These are phyloP conservation scores for Meliscaeva auricollis DNA, from an alignment of 2,888 invertebrate genomes.

Conservation along the genomic window DNA sequence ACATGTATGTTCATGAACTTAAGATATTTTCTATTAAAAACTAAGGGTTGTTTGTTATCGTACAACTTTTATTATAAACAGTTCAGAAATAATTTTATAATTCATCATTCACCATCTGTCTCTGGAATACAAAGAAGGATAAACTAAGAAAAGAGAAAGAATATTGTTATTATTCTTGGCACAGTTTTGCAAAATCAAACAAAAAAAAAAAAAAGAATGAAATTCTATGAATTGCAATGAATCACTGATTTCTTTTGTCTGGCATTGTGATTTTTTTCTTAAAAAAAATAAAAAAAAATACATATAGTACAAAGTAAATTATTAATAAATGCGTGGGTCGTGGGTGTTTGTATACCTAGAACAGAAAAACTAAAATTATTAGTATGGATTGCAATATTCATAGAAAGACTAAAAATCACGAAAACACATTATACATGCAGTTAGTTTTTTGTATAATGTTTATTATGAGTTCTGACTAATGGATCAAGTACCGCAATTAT, in stretches of 20 bases:
- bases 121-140: slow-evolving; percentile 15
- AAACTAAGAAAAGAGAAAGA: slow-evolving; percentile 1
- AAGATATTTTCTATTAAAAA: neutral
- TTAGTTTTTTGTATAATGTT: too few relatives aligned
- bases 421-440: too few relatives aligned
- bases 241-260: slow-evolving; percentile 22
- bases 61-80: slow-evolving; percentile 10
- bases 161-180: slow-evolving; percentile 27
- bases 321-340: slow-evolving; percentile 6
- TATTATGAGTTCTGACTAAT: too few relatives aligned
- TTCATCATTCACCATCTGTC: neutral
- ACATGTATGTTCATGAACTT: neutral
- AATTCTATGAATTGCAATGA: slow-evolving; percentile 16
- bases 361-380: neutral
- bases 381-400: neutral
- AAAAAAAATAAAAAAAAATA: neutral
- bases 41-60: neutral
- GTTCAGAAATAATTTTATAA: slow-evolving; percentile 2
- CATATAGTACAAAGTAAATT: slow-evolving; percentile 14
- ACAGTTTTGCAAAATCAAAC: neutral
- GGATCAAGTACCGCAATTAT: too few relatives aligned
- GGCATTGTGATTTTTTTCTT: slow-evolving; percentile 19
- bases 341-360: slow-evolving; percentile 3
- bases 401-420: neutral
- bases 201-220: neutral